Evolutionary conservation across 2,113 vertebrate genomes (phyloP).

Genomic region (Forbesichthys papilliferus): DNA sequence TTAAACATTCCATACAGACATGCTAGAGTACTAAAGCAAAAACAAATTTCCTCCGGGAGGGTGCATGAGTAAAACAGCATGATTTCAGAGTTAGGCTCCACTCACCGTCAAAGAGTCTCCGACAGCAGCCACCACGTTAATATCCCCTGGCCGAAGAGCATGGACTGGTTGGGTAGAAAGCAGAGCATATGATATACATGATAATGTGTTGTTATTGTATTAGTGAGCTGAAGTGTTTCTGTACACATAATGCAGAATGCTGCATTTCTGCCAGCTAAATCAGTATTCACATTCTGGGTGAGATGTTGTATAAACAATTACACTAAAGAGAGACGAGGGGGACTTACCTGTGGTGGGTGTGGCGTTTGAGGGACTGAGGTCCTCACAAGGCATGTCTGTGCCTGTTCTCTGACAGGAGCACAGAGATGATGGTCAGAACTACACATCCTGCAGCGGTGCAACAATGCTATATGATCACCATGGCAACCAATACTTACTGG

Average conservation of each 20-base stretch:
- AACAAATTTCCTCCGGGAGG: background rate
- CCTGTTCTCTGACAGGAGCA: constrained; percentile 75
- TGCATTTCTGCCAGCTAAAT: background rate
- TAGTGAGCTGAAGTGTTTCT: too few species aligned
- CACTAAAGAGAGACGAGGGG: background rate
- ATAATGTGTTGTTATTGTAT: background rate
- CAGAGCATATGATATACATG: background rate
- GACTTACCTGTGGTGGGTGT: constrained; percentile 81
- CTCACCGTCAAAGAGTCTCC: constrained; percentile 91
- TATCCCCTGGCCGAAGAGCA: constrained; percentile 83
- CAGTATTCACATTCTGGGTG: background rate
- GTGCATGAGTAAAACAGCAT: background rate
- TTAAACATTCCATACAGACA: too few species aligned
- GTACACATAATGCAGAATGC: too few species aligned
- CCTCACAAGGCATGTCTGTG: constrained; percentile 76
- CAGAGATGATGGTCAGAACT: constrained; percentile 25
- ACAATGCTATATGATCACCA: background rate
- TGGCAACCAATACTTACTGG: constrained; percentile 53
- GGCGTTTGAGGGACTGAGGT: constrained; percentile 73
- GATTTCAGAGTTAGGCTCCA: background rate
- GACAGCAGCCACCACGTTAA: constrained; percentile 85
- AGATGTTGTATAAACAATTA: background rate
- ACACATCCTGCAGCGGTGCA: constrained; percentile 4
- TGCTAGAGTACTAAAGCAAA: too few species aligned
- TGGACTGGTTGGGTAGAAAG: constrained; percentile 77